phyloP scores from a whole-genome alignment of 1,140 invertebrate genomes.

The Myzus persicae region DNA sequence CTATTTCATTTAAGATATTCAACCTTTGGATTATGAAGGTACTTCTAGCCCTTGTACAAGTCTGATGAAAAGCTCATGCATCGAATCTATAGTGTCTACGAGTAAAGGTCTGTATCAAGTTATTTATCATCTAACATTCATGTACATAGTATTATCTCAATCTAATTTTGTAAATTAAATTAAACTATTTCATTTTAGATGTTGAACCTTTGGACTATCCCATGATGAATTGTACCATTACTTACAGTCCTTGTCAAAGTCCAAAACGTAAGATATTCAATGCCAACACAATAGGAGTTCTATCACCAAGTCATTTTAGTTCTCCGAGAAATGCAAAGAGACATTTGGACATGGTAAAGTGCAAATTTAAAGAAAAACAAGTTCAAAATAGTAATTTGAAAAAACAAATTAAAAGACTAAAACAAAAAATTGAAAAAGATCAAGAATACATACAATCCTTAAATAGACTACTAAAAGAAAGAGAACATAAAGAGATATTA shows the following conservation, averaged over 20 bases:
- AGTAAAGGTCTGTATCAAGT: background rate
- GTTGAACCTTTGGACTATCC: background rate
- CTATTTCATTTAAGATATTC: background rate
- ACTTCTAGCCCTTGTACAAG: background rate
- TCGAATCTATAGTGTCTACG: too few species aligned
- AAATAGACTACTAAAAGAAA: background rate
- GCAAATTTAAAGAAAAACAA: background rate
- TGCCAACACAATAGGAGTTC: background rate
- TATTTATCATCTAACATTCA: too few species aligned
- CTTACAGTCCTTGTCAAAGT: background rate
- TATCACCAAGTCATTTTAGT: constrained; percentile 19
- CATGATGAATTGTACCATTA: background rate
- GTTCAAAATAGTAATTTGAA: background rate
- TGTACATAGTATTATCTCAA: too few species aligned
- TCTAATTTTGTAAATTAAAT: background rate
- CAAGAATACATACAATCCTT: background rate
- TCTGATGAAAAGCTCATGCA: background rate
- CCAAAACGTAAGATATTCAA: background rate
- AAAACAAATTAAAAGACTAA: background rate
- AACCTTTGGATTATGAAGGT: background rate
- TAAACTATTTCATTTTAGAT: background rate
- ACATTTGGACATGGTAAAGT: background rate
- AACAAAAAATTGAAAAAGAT: background rate
- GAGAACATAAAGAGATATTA: too few species aligned
- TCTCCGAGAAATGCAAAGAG: background rate